These are phyloP conservation scores for Vanessa tameamea DNA, from an alignment of 1,140 invertebrate genomes.

Conservation along the genomic window DNA sequence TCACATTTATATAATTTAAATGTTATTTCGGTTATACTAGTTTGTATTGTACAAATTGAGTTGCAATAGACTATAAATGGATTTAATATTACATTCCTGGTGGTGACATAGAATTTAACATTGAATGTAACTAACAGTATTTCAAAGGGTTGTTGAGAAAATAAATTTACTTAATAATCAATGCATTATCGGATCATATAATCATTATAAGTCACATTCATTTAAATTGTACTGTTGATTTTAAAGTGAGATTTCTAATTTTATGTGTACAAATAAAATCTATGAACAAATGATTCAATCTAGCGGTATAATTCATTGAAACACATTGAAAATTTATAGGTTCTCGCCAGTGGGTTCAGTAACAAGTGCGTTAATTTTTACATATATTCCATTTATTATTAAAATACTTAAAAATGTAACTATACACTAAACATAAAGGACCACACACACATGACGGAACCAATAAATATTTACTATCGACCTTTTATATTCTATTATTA, in stretches of 20 bases:
- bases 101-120: not conserved
- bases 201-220: not conserved
- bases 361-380: conserved; percentile 25
- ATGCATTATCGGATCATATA: not conserved
- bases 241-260: not conserved
- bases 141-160: no score
- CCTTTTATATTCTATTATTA: not conserved
- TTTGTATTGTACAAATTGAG: not conserved
- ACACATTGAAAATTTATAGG: conserved; percentile 1
- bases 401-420: conserved; percentile 9
- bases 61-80: not conserved
- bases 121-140: not conserved
- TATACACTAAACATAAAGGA: conserved; percentile 2
- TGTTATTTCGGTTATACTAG: not conserved
- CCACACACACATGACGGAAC: conserved; percentile 5
- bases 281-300: not conserved
- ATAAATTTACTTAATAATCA: no score
- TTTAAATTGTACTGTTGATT: not conserved
- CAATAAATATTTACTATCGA: conserved; percentile 10
- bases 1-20: not conserved
- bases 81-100: not conserved
- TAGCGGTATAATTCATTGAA: not conserved
- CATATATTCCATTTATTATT: not conserved
- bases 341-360: conserved; percentile 17
- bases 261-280: not conserved